A percentile compares a stretch with the other conserved stretches of the same genome.
phyloP scores from a whole-genome alignment of 1,140 invertebrate species.

The Polyergus mexicanus region DNA sequence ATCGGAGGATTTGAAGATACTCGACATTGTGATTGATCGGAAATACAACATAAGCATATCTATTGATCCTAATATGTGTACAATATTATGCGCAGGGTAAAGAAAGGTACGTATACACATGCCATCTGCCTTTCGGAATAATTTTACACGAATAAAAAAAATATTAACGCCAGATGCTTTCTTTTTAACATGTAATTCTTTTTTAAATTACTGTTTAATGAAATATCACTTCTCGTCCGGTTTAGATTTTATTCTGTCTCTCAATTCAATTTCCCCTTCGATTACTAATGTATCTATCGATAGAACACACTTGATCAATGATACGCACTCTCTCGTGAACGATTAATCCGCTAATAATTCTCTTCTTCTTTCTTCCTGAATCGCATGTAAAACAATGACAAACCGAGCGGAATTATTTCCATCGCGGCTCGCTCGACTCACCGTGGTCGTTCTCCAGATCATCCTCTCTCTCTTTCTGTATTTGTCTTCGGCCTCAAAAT shows the following conservation, averaged over 20 bases:
- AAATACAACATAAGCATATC: background rate
- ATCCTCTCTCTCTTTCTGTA: constrained; percentile 25
- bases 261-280: background rate
- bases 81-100: background rate
- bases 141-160: background rate
- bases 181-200: background rate
- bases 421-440: constrained; percentile 36
- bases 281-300: constrained; percentile 7
- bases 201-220: background rate
- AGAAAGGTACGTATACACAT: background rate
- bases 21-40: constrained; percentile 11
- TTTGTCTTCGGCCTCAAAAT: constrained; percentile 17
- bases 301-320: constrained; percentile 21
- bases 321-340: constrained; percentile 17
- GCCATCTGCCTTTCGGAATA: background rate
- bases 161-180: background rate
- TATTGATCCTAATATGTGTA: background rate
- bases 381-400: constrained; percentile 28
- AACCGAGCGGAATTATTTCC: constrained; percentile 48
- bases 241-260: background rate
- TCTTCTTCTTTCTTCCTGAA: background rate
- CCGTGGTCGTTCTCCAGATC: constrained; percentile 21
- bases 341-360: constrained; percentile 33
- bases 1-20: background rate
- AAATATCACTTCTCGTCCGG: too few species aligned